These are phyloP conservation scores for Halictus ligatus DNA, from an alignment of 2,888 invertebrate species.

Conservation along the genomic window DNA sequence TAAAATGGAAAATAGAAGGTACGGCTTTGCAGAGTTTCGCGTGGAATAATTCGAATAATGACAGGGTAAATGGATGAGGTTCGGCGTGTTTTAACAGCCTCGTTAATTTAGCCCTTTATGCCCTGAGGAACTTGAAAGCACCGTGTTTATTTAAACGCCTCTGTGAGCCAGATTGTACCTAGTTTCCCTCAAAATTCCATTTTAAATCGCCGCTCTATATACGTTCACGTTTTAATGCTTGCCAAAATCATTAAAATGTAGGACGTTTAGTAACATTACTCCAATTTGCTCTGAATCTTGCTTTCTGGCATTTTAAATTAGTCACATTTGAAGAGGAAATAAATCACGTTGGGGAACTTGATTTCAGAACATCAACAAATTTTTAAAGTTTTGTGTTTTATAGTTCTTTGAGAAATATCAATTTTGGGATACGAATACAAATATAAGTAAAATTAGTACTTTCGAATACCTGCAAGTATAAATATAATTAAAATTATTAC, in stretches of 20 bases:
- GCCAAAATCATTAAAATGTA: background rate
- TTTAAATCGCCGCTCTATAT: background rate
- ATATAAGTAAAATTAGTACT: background rate
- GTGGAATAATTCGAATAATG: background rate
- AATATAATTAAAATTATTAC: background rate
- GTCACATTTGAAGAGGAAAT: background rate
- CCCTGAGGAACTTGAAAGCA: background rate
- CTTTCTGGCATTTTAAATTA: background rate
- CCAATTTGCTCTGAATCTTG: background rate
- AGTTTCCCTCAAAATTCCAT: background rate
- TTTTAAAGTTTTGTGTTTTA: background rate
- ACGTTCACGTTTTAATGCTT: background rate
- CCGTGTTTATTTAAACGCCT: background rate
- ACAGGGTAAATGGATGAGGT: background rate
- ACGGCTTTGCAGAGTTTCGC: background rate
- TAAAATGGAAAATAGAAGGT: background rate
- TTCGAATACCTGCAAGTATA: background rate
- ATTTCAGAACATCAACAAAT: background rate
- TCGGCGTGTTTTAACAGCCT: slow-evolving; percentile 11
- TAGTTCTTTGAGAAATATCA: background rate
- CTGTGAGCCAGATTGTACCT: background rate
- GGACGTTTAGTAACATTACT: background rate
- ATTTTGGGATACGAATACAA: background rate
- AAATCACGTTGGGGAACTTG: background rate
- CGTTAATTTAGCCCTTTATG: background rate